Evolutionary conservation across 2,113 vertebrate species (phyloP).

Genomic region (Callionymus lyra): DNA sequence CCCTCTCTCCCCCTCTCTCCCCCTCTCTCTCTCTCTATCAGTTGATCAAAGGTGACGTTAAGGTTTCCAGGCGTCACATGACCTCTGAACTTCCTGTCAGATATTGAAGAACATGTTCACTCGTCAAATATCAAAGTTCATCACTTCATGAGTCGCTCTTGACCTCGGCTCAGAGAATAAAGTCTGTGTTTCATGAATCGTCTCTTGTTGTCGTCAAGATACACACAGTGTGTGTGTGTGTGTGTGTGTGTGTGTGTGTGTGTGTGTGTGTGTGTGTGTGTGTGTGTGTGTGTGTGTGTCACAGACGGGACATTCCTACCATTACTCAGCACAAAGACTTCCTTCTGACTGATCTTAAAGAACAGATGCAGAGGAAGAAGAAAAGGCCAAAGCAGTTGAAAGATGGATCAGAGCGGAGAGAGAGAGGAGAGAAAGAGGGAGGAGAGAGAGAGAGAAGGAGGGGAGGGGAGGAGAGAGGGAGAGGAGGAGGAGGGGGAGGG

Average conservation of each 20-base stretch:
- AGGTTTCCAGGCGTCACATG: background rate
- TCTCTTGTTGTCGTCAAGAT: constrained; percentile 5
- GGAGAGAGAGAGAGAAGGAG: background rate
- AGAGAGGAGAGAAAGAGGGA: background rate
- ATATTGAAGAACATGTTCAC: too few relatives aligned
- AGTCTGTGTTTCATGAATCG: constrained; percentile 11
- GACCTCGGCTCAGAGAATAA: too few relatives aligned
- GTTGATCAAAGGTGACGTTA: constrained; percentile 13
- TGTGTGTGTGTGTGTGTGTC: constrained; percentile 5
- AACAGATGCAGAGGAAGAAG: background rate
- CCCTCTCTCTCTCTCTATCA: too few relatives aligned
- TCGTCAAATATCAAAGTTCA: constrained; percentile 1
- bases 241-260: background rate
- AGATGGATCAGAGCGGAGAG: constrained; percentile 3
- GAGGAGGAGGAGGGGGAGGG: background rate
- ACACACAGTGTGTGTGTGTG: constrained; percentile 6
- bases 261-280: constrained; percentile 3
- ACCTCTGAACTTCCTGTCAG: too few relatives aligned
- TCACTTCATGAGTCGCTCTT: constrained; percentile 9
- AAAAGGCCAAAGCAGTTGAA: constrained; percentile 1
- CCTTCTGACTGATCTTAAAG: background rate
- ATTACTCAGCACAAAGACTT: background rate
- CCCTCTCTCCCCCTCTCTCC: too few relatives aligned
- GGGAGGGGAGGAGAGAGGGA: background rate
- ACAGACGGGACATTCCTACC: constrained; percentile 1